Evolutionary conservation across 1,140 invertebrate genomes (phyloP), one percentile per base, ranked within the genome.

Genomic region (Thaumetopoea pityocampa): DNA sequence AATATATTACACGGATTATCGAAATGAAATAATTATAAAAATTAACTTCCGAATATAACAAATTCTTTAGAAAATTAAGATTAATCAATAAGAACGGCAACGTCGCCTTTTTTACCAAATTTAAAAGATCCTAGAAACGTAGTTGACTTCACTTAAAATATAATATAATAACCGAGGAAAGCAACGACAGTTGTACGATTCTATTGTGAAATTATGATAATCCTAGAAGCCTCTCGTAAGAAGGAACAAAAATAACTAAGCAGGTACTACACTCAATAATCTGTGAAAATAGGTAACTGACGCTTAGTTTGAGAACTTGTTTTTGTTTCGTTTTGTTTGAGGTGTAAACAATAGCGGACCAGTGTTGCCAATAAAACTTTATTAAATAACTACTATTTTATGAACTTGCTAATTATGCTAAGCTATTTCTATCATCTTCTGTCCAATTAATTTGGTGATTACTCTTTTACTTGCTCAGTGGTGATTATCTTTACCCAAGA

Each of bases 11-110:
- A 46, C 9, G 34, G 8, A 14, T 18, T 27, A 46, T 53, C 29
- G n/a, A n/a, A n/a, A n/a, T n/a, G n/a, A n/a, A 26, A 34, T 20
- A 10, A 33, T 11, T 16, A 9, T 12, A 36, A 33, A 8, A 18
- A 2, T 9, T 15, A 34, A 28, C n/a, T 32, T 12, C 9, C n/a
- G 4, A 8, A 1, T 14, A 37, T 16, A 37, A 37, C 16, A 8
- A 17, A 16, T 16, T 16, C 3, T 16, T 24, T 41, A 23, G 26
- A 52, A 59, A 67, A 51, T 26, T 55, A 23, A 20, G 8, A 22
- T 23, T 32, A 33, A n/a, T n/a, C n/a, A n/a, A n/a, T n/a, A 67
- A 59, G 67, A 68, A 50, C 68, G 79, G 79, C 79, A 83, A 83
- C 79, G 72, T 68, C 79, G 76, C 76, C 11, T 36, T 45, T 9